These are phyloP conservation scores for Rutpela maculata DNA, from an alignment of 2,888 invertebrate genomes.

Conservation along the genomic window DNA sequence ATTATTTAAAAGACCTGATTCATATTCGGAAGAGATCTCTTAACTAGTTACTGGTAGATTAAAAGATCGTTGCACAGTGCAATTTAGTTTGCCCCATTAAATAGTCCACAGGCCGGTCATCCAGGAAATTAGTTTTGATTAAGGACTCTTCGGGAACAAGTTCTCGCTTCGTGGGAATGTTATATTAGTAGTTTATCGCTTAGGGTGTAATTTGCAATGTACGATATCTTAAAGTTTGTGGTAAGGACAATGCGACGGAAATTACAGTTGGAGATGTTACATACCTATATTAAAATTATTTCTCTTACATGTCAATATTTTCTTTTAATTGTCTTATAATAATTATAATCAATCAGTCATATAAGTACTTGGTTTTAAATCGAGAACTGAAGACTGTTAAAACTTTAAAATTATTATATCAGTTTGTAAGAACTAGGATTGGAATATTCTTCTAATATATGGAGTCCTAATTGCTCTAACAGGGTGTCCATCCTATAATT, in stretches of 20 bases:
- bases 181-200: constrained; percentile 57
- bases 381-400: too few relatives aligned
- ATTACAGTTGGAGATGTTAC: not conserved
- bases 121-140: constrained; percentile 73
- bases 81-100: constrained; percentile 27
- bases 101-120: constrained; percentile 65
- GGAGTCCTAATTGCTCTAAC: too few relatives aligned
- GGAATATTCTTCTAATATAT: too few relatives aligned
- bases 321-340: too few relatives aligned
- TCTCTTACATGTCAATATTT: too few relatives aligned
- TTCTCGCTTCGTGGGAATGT: constrained; percentile 54
- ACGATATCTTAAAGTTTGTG: constrained; percentile 46
- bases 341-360: too few relatives aligned
- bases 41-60: not conserved
- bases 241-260: constrained; percentile 11
- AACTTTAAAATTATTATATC: too few relatives aligned
- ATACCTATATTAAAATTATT: not conserved
- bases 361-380: too few relatives aligned
- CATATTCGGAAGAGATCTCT: too few relatives aligned
- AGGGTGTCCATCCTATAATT: too few relatives aligned
- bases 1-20: not conserved
- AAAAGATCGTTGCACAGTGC: constrained; percentile 3
- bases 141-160: constrained; percentile 62
- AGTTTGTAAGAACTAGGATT: too few relatives aligned
- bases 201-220: constrained; percentile 54